Percentiles rank a stretch among this genome's conserved stretches.
Evolutionary conservation across 2,888 invertebrate species (phyloP).

Genomic region (Tiphia femorata): DNA sequence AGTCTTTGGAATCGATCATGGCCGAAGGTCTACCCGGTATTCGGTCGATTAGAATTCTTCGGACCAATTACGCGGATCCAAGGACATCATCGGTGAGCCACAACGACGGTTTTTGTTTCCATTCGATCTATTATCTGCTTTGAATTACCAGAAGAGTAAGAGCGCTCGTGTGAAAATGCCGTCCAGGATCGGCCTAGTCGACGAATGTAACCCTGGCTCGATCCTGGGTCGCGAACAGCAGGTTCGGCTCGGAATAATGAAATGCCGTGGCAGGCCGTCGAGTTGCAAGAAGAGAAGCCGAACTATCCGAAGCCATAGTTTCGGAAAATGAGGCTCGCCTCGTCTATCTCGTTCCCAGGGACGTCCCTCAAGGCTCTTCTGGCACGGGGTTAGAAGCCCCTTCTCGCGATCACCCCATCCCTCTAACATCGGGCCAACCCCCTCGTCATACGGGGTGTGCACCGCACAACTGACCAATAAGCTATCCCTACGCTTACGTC

Average conservation of each 20-base stretch:
- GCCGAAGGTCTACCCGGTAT: no score
- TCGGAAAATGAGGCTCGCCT: constrained; percentile 50
- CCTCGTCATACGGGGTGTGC: constrained; percentile 54
- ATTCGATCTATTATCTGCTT: no score
- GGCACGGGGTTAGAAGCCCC: constrained; percentile 52
- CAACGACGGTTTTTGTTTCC: no score
- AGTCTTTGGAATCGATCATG: no score
- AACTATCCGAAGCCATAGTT: constrained; percentile 47
- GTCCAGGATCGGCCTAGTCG: no score
- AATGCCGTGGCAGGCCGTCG: constrained; percentile 7
- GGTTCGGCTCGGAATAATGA: constrained; percentile 17
- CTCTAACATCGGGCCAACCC: constrained; percentile 49
- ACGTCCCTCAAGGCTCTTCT: constrained; percentile 45
- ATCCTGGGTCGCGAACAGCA: no score
- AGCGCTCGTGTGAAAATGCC: no score
- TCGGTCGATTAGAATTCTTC: no score
- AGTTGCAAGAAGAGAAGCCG: constrained; percentile 16
- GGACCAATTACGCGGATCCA: no score
- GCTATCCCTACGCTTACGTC: constrained; percentile 55
- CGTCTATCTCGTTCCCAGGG: constrained; percentile 35
- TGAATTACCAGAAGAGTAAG: no score
- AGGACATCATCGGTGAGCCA: no score
- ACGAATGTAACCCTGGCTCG: no score
- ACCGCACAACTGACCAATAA: constrained; percentile 66
- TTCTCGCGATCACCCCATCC: constrained; percentile 46